Evolutionary conservation across 2,888 invertebrate species (phyloP), one percentile per base, ranked within the genome.

Genomic region (Drosophila hamatofila): DNA sequence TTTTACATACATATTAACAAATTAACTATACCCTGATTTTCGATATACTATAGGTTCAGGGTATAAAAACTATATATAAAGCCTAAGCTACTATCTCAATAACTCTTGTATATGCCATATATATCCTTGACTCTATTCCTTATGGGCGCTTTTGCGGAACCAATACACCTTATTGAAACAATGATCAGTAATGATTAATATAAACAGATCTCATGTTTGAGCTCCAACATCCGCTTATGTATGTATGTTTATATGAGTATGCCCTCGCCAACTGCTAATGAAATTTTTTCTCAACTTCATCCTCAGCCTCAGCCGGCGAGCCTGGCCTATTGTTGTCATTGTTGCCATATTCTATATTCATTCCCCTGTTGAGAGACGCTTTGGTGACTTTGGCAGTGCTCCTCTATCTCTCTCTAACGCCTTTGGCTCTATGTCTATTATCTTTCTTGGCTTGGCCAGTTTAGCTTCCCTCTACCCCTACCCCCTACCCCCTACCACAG

Each of bases 321-420:
- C 33, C 60, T 58, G 59, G 49, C 3, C 80, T 85, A 80, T 82
- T 85, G 86, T 82, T 85, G 73, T 77, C 80, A 82, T 80, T 82
- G 80, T 82, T 82, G 65, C 82, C 62, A 73, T 79, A 46, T 44
- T 6, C 44, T 21, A 25, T 27, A 72, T 81, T 56, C 30, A 30
- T 33, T 33, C 39, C 42, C 52, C 65, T 49, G 61, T 58, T 12
- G 18, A 30, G 48, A 56, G 23, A n/a, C 44, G 49, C 54, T 60
- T 69, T 77, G 62, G 59, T 54, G 52, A 21, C 56, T 52, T 41
- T 16, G 48, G 46, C 42, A 41, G 57, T 64, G 61, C 37, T 33
- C 37, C 21, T 27, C 27, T n/a, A 11, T 27, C 16, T 25, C 42
- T 42, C 8, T 48, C 18, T 21, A 12, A 14, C 14, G 30, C 30